phyloP scores from a whole-genome alignment of 2,113 vertebrate genomes.

The Pseudorasbora parva region DNA sequence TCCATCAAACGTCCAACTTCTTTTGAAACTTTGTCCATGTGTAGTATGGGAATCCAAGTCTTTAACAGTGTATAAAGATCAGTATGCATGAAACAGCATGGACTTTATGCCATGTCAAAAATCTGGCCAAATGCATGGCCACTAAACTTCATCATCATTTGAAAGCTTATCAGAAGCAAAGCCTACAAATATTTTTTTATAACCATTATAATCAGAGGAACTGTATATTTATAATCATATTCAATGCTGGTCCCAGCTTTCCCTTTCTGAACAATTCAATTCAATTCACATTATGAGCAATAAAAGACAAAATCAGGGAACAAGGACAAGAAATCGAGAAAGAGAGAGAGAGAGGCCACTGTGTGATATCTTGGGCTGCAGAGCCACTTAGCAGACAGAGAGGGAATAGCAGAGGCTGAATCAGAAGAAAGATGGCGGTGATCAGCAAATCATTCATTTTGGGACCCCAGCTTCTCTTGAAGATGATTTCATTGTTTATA shows the following conservation, averaged over 20 bases:
- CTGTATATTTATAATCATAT: constrained; percentile 13
- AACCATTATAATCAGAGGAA: not conserved
- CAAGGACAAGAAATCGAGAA: constrained; percentile 39
- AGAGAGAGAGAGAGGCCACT: not conserved
- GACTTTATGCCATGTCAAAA: not conserved
- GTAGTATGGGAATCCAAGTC: too few species aligned
- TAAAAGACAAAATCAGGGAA: constrained; percentile 38
- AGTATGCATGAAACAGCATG: too few species aligned
- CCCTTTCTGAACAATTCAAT: constrained; percentile 36
- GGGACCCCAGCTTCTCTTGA: not conserved
- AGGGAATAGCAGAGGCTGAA: constrained; percentile 74
- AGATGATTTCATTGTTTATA: constrained; percentile 1
- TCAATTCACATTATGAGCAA: constrained; percentile 42
- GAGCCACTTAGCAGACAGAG: constrained; percentile 79
- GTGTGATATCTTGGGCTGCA: constrained; percentile 76
- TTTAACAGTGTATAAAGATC: too few species aligned
- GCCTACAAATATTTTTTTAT: constrained; percentile 22
- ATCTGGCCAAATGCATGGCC: not conserved
- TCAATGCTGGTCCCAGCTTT: constrained; percentile 21
- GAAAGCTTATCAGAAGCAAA: constrained; percentile 14
- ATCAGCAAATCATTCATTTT: not conserved
- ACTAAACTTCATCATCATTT: constrained; percentile 18
- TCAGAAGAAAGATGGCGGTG: constrained; percentile 28
- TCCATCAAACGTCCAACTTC: too few species aligned
- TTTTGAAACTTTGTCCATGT: too few species aligned